A percentile compares a stretch with the other conserved stretches of the same genome.
These are phyloP conservation scores for Acrobasis suavella DNA, from an alignment of 2,888 invertebrate species.

Conservation along the genomic window DNA sequence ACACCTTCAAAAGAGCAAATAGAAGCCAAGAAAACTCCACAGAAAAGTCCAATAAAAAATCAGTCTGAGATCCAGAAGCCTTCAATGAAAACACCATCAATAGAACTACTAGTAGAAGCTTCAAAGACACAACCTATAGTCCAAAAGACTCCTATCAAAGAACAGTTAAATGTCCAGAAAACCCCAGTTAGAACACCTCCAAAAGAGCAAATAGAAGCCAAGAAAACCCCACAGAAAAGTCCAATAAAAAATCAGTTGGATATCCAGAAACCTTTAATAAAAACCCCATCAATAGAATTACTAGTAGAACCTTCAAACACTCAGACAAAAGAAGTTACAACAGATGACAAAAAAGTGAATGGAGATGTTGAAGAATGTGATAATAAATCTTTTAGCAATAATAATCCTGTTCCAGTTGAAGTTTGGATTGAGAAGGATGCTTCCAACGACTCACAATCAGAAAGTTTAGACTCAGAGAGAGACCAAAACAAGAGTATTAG, in stretches of 20 bases:
- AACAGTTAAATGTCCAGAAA: not conserved
- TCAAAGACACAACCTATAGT: not conserved
- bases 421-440: constrained; percentile 45
- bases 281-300: constrained; percentile 21
- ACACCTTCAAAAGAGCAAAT: not conserved
- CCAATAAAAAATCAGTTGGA: constrained; percentile 9
- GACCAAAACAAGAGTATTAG: constrained; percentile 71
- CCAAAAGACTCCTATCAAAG: not conserved
- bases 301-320: not conserved
- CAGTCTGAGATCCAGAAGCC: constrained; percentile 16
- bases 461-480: constrained; percentile 58
- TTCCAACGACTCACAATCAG: constrained; percentile 58
- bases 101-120: constrained; percentile 17
- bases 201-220: constrained; percentile 6
- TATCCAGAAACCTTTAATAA: constrained; percentile 26
- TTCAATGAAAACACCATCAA: constrained; percentile 21
- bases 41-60: constrained; percentile 14
- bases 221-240: constrained; percentile 26
- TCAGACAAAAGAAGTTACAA: not conserved
- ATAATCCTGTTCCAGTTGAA: constrained; percentile 33
- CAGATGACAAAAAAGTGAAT: constrained; percentile 21
- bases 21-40: constrained; percentile 25
- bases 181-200: constrained; percentile 4
- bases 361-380: constrained; percentile 25
- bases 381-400: constrained; percentile 17